These are phyloP conservation scores for Uromys caudimaculatus DNA, from an alignment of 2,797 vertebrate genomes.

Conservation along the genomic window DNA sequence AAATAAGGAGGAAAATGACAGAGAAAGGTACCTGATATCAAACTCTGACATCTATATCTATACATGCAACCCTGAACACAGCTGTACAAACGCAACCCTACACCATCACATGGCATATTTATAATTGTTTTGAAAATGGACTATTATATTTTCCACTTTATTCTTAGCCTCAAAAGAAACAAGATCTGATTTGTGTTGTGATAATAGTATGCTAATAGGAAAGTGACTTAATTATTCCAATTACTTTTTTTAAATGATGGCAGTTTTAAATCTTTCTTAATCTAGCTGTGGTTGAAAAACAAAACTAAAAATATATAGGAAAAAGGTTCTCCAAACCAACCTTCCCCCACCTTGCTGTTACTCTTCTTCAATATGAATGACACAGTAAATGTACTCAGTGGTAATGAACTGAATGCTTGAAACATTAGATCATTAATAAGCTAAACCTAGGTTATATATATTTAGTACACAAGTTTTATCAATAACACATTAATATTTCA, in stretches of 20 bases:
- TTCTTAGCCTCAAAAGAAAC: background rate
- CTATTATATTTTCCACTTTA: background rate
- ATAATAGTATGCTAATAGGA: background rate
- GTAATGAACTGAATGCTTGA: background rate
- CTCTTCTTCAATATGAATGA: background rate
- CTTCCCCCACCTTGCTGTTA: background rate
- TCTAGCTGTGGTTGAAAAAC: slow-evolving; percentile 10
- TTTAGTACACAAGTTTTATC: background rate
- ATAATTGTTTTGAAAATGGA: background rate
- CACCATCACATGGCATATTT: background rate
- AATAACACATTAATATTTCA: slow-evolving; percentile 25
- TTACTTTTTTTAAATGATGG: background rate
- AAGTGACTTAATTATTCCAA: slow-evolving; percentile 10
- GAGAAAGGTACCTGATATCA: background rate
- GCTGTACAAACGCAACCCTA: no score
- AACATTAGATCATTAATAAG: background rate
- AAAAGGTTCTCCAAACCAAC: background rate
- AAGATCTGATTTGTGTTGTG: slow-evolving; percentile 27
- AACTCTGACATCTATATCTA: background rate
- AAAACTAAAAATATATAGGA: background rate
- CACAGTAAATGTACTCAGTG: background rate
- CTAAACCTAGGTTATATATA: background rate
- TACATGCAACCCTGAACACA: background rate
- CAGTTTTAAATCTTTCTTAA: slow-evolving; percentile 17
- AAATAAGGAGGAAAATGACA: background rate